Conservation (phyloP, 2,888 invertebrate genomes). For the Stenichneumon culpator region DNA sequence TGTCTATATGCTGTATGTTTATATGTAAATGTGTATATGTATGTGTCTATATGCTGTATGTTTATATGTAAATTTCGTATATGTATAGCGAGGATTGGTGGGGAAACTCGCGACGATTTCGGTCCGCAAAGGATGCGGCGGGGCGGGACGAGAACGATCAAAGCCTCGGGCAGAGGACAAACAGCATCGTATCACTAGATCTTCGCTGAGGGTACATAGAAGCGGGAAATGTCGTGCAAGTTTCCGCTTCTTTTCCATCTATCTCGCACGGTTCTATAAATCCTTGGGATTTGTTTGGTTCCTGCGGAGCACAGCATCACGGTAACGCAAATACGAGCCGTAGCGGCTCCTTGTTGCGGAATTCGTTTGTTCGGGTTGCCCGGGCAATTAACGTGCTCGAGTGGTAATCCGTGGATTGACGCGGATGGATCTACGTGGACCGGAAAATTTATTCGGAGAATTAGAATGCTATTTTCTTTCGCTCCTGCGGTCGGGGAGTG, state of each 20-base stretch:
- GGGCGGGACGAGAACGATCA: conserved; percentile 44
- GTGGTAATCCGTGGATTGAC: neutral
- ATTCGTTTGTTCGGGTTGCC: conserved; percentile 37
- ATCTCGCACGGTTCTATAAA: conserved; percentile 12
- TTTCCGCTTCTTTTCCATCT: conserved; percentile 24
- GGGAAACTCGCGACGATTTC: conserved; percentile 49
- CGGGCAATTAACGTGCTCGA: conserved; percentile 28
- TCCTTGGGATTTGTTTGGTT: conserved; percentile 49
- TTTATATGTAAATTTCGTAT: neutral
- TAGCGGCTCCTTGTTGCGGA: conserved; percentile 44
- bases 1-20: neutral
- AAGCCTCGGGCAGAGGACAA: conserved; percentile 35
- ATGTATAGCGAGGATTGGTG: conserved; percentile 19
- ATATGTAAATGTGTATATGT: neutral
- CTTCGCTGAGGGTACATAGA: conserved; percentile 15
- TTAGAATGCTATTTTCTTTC: neutral
- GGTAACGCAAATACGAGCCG: conserved; percentile 13
- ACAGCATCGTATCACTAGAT: conserved; percentile 41
- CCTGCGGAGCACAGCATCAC: conserved; percentile 21
- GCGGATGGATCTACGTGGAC: neutral
- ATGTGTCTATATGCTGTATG: neutral
- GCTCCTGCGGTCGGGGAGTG: neutral
- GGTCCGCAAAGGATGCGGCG: conserved; percentile 32
- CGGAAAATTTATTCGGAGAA: neutral
- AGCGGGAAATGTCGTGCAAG: neutral